These are phyloP conservation scores for Zaprionus tsacasi DNA, from an alignment of 1,140 invertebrate genomes.

Conservation along the genomic window DNA sequence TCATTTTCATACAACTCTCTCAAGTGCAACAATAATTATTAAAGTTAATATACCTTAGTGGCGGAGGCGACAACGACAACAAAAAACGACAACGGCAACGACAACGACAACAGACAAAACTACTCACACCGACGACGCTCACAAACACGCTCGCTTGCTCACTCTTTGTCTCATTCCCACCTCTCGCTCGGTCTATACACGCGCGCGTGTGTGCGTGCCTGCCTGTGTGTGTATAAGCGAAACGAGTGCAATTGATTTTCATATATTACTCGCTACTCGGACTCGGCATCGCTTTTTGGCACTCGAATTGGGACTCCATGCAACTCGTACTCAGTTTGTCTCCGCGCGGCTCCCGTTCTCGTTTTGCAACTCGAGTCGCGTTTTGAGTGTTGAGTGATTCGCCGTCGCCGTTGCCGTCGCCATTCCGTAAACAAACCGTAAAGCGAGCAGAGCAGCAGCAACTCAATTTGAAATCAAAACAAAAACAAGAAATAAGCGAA, in stretches of 20 bases:
- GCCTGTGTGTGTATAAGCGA: slow-evolving; percentile 50
- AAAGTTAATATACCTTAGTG: not conserved
- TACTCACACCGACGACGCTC: slow-evolving; percentile 35
- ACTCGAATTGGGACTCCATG: slow-evolving; percentile 15
- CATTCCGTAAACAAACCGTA: slow-evolving; percentile 34
- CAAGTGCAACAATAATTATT: slow-evolving; percentile 24
- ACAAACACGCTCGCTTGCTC: slow-evolving; percentile 45
- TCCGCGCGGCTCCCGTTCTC: slow-evolving; percentile 1
- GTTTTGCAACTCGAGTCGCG: not conserved
- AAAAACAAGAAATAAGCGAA: slow-evolving; percentile 16
- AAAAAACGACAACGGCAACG: slow-evolving; percentile 17
- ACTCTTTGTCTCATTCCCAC: slow-evolving; percentile 4
- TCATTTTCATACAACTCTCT: slow-evolving; percentile 29
- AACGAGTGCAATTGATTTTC: slow-evolving; percentile 59
- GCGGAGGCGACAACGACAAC: slow-evolving; percentile 13
- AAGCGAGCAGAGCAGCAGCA: not conserved
- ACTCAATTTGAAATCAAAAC: not conserved
- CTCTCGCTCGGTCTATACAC: not conserved
- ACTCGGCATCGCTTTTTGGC: slow-evolving; percentile 16
- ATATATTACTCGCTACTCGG: slow-evolving; percentile 32
- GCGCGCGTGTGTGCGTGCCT: slow-evolving; percentile 1
- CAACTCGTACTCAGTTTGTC: slow-evolving; percentile 4
- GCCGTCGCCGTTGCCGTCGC: not conserved
- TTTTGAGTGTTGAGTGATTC: slow-evolving; percentile 25
- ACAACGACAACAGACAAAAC: slow-evolving; percentile 41